phyloP scores from a whole-genome alignment of 2,797 vertebrate species.

The Mormyrops boulengeri region DNA sequence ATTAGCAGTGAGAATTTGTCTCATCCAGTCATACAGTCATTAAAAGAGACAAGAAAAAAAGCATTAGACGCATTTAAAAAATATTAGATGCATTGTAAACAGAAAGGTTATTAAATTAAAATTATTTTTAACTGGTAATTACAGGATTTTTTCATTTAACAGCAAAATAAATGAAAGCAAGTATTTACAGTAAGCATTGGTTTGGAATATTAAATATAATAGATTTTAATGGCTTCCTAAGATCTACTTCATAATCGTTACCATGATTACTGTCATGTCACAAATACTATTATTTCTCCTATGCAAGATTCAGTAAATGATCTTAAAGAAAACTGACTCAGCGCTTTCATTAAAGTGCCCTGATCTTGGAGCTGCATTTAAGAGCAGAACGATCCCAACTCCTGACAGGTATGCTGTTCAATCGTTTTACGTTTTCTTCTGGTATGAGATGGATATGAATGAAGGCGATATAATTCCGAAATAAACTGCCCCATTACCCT shows the following conservation, averaged over 20 bases:
- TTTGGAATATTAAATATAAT: not conserved
- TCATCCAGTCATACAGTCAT: not conserved
- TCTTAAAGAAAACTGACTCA: not conserved
- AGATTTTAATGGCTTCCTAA: not conserved
- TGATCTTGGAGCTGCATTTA: not conserved
- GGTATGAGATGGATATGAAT: not conserved
- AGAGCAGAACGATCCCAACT: not conserved
- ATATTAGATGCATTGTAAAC: not conserved
- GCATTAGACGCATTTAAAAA: not conserved
- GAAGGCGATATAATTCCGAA: not conserved
- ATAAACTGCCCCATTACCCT: not conserved
- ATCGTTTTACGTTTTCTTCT: not conserved
- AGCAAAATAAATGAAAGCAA: not conserved
- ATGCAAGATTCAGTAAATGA: not conserved
- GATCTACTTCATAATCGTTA: not conserved
- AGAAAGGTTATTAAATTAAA: not conserved
- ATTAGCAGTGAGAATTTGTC: not conserved
- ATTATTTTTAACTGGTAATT: not conserved
- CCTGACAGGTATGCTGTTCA: not conserved
- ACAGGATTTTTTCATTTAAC: not conserved
- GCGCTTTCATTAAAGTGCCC: not conserved
- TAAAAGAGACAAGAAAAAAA: not conserved
- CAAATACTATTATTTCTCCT: not conserved
- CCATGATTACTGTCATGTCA: not conserved
- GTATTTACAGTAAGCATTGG: not conserved